Base-by-base conservation (phyloP, 2,888 invertebrate genomes). In the Polyploca ridens region DNA sequence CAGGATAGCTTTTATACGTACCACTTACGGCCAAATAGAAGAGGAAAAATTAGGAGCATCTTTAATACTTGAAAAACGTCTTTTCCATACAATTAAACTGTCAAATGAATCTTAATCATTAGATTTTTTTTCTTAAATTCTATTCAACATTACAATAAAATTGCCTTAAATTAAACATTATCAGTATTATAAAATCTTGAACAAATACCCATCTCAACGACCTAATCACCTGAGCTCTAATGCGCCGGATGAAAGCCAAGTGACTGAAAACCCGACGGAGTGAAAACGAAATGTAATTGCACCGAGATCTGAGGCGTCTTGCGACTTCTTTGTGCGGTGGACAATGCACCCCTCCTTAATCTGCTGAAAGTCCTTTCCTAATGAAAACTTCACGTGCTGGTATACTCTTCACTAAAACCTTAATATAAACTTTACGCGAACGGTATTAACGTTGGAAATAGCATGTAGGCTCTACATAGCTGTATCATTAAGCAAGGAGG, bases 331-430 rank as follows among this genome's bases (percentile, higher is more conserved):
- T 77, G 76, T 77, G 69, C 60, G 62, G 64, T 60, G 67, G 67
- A 77, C 76, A 77, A 77, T 74, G 68, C 70, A 61, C 63, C 14
- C 35, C n/a, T n/a, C 64, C 69, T 66, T 75, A 72, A 75, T 74
- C 75, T 73, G 62, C 64, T 67, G 69, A 71, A 70, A 75, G 69
- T 71, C 73, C 72, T 72, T 69, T 69, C 63, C 70, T 75, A 74
- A 76, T 75, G 74, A 75, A 72, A 76, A 72, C 67, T 65, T 19
- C 63, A 57, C 64, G 64, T 41, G 63, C 64, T 19, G 5, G 16
- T 7, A 16, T 19, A n/a, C 7, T 0, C 2, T 6, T 13, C 10
- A 19, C n/a, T 1, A 19, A 46, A 2, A 44, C 14, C 14, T 38
- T 14, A 16, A 54, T n/a, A n/a, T 54, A 54, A 19, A 10, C 54